Percentiles rank a stretch among this genome's conserved stretches.
Evolutionary conservation across 2,888 invertebrate species (phyloP).

Genomic region (Cacoxenus indagator): DNA sequence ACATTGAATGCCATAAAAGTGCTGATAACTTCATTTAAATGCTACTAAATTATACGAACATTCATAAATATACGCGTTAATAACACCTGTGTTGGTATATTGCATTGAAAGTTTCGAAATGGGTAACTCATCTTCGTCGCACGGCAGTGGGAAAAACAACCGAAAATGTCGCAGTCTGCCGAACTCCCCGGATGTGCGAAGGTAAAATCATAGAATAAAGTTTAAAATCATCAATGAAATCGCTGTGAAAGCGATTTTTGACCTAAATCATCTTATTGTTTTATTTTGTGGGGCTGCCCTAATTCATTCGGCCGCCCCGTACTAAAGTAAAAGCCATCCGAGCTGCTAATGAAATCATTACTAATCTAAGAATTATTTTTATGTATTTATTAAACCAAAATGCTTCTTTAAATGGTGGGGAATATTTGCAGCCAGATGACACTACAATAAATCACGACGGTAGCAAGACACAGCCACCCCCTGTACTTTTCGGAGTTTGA

Average conservation of each 20-base stretch:
- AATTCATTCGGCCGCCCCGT: too few relatives aligned
- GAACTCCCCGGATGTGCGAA: constrained; percentile 83
- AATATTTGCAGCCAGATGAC: constrained; percentile 44
- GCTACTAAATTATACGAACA: constrained; percentile 36
- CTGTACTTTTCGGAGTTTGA: constrained; percentile 5
- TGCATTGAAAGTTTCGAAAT: constrained; percentile 39
- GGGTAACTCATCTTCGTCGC: constrained; percentile 69
- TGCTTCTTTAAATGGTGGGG: constrained; percentile 32
- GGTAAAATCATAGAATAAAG: constrained; percentile 71
- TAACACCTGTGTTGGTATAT: constrained; percentile 4
- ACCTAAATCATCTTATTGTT: constrained; percentile 22
- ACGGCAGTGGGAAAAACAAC: constrained; percentile 56
- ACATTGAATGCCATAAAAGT: constrained; percentile 32
- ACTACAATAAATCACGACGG: constrained; percentile 51
- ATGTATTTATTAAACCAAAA: constrained; percentile 22
- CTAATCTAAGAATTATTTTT: constrained; percentile 27
- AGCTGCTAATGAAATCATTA: constrained; percentile 54
- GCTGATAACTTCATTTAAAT: constrained; percentile 54
- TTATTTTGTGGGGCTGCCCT: too few relatives aligned
- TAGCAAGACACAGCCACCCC: neutral
- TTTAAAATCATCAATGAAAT: neutral
- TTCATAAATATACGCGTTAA: neutral
- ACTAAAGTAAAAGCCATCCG: constrained; percentile 25
- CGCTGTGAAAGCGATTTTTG: neutral
- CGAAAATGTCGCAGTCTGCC: constrained; percentile 78